Evolutionary conservation across 2,113 vertebrate genomes (phyloP).

Genomic region (Heteronetta atricapilla): DNA sequence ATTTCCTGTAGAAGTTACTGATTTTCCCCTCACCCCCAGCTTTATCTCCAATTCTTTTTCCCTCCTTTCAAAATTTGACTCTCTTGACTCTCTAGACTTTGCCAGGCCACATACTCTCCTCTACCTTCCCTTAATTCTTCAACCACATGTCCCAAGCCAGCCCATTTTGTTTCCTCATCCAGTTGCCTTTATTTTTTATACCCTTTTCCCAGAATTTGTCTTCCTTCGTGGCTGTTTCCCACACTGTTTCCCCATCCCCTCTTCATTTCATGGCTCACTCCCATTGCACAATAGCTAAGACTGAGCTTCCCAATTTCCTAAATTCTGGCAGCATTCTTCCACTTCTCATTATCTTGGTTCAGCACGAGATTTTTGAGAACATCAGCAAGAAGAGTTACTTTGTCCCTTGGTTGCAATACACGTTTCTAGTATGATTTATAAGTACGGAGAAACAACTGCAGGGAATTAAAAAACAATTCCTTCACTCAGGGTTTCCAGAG

Average conservation of each 20-base stretch:
- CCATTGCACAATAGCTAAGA: not conserved
- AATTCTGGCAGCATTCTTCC: not conserved
- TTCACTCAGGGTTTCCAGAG: not conserved
- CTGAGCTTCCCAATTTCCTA: not conserved
- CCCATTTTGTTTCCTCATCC: not conserved
- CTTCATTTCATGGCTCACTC: not conserved
- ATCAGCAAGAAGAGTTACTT: not conserved
- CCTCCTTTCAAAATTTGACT: not conserved
- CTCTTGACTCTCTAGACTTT: not conserved
- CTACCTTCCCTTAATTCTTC: not conserved
- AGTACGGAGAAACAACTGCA: not conserved
- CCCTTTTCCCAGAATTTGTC: not conserved
- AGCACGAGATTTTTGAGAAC: not conserved
- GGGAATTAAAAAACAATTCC: not conserved
- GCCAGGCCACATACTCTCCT: not conserved
- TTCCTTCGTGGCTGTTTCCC: not conserved
- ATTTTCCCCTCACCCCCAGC: too few relatives aligned
- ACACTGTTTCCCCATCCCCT: not conserved
- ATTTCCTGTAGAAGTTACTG: not conserved
- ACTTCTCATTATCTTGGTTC: not conserved
- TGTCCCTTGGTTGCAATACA: not conserved
- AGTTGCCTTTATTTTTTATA: not conserved
- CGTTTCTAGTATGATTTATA: not conserved
- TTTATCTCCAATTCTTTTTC: not conserved
- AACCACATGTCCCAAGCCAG: too few relatives aligned